Evolutionary conservation across 2,888 invertebrate species (phyloP), one percentile per base, ranked within the genome.

Genomic region (Branchellion lobata): DNA sequence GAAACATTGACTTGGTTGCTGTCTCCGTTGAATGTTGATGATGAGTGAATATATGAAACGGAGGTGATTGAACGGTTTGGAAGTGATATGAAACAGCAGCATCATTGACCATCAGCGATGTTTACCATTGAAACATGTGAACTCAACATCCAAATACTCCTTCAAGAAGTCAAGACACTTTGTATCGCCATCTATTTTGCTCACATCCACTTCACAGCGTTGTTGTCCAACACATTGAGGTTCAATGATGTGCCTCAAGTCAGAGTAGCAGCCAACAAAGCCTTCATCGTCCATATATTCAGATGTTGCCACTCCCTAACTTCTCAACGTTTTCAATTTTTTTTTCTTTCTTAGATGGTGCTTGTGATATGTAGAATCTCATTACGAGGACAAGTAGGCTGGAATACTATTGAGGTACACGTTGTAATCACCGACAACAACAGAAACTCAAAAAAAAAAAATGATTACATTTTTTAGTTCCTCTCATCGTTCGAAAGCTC

Each of bases 191-290:
- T 51, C 53, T n/a, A 75, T 75, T 40, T 53, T 75, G 3, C 53
- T 53, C 11, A 53, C 75, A 29, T 53, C 31, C 18, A 75, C 31
- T 11, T 75, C 75, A 47, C 75, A 75, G 34, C 75, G 47, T n/a
- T 27, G 36, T n/a, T 11, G 24, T 27, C 75, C 75, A 14, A 57
- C 47, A 75, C 75, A 75, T 29, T 31, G 5, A 1, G 75, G 75
- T 27, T 53, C 75, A 27, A 75, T 1, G 29, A 75, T 29, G 0
- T 57, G 24, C 24, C 57, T 57, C 11, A 75, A 51, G 27, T 75
- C 33, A 18, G 24, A n/a, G 31, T 53, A 75, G 57, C 75, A 75
- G 8, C 57, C 57, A 31, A 75, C 27, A 33, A 31, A 75, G 11
- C 47, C 24, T 18, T 51, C 53, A 51, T 75, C 57, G 18, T 51